Base-by-base conservation (phyloP, 2,113 vertebrate genomes). In the Rostratula benghalensis region DNA sequence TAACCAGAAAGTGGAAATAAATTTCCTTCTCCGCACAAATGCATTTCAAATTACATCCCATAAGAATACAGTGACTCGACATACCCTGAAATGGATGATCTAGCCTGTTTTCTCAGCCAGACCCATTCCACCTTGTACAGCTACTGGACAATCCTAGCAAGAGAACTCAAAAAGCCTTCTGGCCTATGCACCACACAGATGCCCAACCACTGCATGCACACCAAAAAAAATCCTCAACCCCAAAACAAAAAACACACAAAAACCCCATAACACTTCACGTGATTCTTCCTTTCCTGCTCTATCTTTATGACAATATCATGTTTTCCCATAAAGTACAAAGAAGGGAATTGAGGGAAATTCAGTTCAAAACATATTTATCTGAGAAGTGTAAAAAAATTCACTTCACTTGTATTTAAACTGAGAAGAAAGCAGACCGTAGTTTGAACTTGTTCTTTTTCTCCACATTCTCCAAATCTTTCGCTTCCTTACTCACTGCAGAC, bases 111-210 rank as follows among this genome's bases (percentile, higher is more conserved):
- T 20, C 51, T 81, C 64, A 63, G 27, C 2, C 57, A 61, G 31
- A 69, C 2, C 50, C 35, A 3, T 18, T 71, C 39, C 33, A 33
- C 6, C 78, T 71, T 21, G 18, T 28, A 81, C 14, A 87, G 63
- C 28, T 71, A 24, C 11, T 17, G n/a, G 57, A 67, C 46, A 18
- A 4, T 45, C 6, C 9, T 0, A 0, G 21, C 14, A 77, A 35
- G 11, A 75, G n/a, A 82, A 46, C 53, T 28, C 0, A 0, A 54
- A 56, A 87, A 77, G 27, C 31, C 31, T 74, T 22, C 15, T 28
- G 20, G 59, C 4, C 25, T 54, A 2, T 6, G 3, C 0, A 0
- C 31, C 45, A 51, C 6, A 18, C 35, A 82, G 65, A 28, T 37
- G 35, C 21, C 28, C 61, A 75, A 31, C 7, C 41, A 74, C 7